Percentiles rank a stretch among this genome's conserved stretches.
Conservation (phyloP, 2,797 vertebrate species). For the Cryptoprocta ferox region DNA sequence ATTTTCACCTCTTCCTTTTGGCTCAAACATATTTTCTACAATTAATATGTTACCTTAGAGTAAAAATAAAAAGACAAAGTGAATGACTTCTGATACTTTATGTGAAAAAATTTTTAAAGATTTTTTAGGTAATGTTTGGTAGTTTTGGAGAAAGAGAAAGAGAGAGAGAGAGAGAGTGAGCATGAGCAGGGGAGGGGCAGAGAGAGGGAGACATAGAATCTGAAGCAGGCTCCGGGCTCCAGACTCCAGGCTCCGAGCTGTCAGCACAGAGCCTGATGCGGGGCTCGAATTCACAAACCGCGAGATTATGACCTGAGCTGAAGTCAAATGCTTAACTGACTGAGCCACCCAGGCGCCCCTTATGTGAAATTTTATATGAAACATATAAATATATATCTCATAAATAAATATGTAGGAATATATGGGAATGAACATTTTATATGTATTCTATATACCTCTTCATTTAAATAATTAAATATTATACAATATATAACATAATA, state of each 20-base stretch:
- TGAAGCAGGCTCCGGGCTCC: too few relatives aligned
- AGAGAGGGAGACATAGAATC: too few relatives aligned
- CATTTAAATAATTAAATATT: neutral
- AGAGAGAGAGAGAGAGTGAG: too few relatives aligned
- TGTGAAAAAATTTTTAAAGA: neutral
- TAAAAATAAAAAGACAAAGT: conserved; percentile 17
- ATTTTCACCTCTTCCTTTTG: neutral
- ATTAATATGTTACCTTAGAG: neutral
- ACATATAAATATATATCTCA: neutral
- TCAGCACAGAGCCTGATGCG: too few relatives aligned
- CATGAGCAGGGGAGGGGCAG: too few relatives aligned
- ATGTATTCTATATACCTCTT: neutral
- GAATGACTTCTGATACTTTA: conserved; percentile 33
- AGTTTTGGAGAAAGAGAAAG: too few relatives aligned
- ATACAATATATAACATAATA: neutral
- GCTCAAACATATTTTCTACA: neutral
- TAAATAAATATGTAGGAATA: neutral
- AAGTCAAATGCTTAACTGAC: too few relatives aligned
- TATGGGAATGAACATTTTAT: neutral
- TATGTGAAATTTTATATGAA: conserved; percentile 33
- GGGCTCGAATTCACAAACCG: too few relatives aligned
- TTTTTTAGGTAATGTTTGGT: too few relatives aligned
- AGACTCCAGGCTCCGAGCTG: too few relatives aligned
- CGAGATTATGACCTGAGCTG: too few relatives aligned
- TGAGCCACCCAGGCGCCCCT: neutral